These are phyloP conservation scores for Agrenia bidenticulata DNA, from an alignment of 2,888 invertebrate genomes.

Conservation along the genomic window DNA sequence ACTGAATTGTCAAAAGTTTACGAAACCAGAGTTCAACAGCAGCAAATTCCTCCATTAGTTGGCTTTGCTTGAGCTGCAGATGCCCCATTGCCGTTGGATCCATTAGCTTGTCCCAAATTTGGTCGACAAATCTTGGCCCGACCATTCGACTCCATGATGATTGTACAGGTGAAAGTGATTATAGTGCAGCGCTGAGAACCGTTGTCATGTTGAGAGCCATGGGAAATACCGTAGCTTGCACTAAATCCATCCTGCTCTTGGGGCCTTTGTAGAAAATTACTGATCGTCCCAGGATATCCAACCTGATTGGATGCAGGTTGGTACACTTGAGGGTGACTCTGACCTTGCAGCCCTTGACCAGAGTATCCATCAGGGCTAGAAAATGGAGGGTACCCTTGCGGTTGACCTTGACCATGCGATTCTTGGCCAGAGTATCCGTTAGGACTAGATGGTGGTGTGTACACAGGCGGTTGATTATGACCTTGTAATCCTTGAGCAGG, in stretches of 20 bases:
- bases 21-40: constrained; percentile 12
- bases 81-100: not conserved
- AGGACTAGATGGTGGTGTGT: no score
- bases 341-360: no score
- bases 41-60: constrained; percentile 6
- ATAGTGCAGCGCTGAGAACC: constrained; percentile 30
- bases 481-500: no score
- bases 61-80: not conserved
- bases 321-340: no score
- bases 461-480: no score
- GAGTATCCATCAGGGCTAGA: no score
- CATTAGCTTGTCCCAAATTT: constrained; percentile 23
- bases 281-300: not conserved
- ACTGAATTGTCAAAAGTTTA: constrained; percentile 1
- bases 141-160: constrained; percentile 40
- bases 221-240: constrained; percentile 27
- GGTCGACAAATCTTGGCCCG: constrained; percentile 39
- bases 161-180: constrained; percentile 39
- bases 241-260: constrained; percentile 24
- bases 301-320: not conserved
- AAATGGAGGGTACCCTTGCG: no score
- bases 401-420: no score
- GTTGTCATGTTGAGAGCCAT: constrained; percentile 23
- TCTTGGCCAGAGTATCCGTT: no score
- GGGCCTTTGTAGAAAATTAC: not conserved